Evolutionary conservation across 2,113 vertebrate genomes (phyloP).

Genomic region (Lates calcarifer): DNA sequence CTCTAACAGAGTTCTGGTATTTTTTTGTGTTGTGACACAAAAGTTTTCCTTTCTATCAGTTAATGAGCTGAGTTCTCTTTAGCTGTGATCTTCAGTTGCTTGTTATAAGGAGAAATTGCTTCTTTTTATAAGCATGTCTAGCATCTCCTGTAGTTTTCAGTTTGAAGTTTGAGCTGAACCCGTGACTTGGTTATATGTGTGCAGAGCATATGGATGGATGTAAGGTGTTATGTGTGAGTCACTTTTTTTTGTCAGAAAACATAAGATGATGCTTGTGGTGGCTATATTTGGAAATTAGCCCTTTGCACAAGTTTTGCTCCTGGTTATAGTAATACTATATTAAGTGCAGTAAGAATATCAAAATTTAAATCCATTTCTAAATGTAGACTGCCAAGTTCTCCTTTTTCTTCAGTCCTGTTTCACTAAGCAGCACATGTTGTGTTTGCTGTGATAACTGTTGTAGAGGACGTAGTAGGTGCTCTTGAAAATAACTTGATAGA

Average conservation of each 20-base stretch:
- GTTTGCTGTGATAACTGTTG: background rate
- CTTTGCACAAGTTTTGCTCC: background rate
- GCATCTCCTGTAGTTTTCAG: background rate
- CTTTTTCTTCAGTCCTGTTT: background rate
- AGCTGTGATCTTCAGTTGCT: background rate
- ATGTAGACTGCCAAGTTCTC: background rate
- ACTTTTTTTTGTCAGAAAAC: background rate
- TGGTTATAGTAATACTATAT: background rate
- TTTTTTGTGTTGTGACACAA: background rate
- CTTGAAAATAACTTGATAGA: background rate
- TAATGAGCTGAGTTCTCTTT: background rate
- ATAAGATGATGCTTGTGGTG: background rate
- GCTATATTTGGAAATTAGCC: background rate
- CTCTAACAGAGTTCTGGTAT: background rate
- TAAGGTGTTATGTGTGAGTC: background rate
- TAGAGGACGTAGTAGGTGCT: background rate
- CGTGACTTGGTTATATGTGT: constrained; percentile 1
- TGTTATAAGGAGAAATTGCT: background rate
- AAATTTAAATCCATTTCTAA: background rate
- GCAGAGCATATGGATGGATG: background rate
- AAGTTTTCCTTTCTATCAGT: background rate
- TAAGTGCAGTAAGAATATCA: background rate
- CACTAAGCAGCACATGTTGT: background rate
- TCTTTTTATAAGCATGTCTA: constrained; percentile 5
- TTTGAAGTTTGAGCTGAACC: background rate